Base-by-base conservation (phyloP, 2,888 invertebrate species). In the Tenthredo mesomela region DNA sequence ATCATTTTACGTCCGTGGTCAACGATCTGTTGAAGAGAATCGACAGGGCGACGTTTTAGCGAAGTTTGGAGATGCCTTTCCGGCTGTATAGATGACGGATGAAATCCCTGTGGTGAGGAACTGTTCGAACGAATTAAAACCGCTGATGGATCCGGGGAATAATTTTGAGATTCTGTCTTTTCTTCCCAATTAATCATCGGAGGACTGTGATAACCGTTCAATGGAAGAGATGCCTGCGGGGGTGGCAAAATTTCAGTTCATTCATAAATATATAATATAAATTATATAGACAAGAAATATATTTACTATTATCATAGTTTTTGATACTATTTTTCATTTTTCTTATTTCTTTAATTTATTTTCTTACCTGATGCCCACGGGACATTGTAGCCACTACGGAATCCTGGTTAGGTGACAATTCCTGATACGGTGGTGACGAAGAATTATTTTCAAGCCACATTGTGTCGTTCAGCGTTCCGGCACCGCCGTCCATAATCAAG, bases 1-100 rank as follows among this genome's bases (percentile, higher is more conserved):
- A 89, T 86, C 71, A 92, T 90, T 86, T 93, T 93, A 85, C 91
- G 91, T 75, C 92, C 92, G 78, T 91, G 88, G 84, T 92, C 92
- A 29, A 88, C 86, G 82, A 91, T 89, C 54, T 91, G 89, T 25
- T 91, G 89, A 85, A 91, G 86, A 18, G 89, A 80, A 80, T 92
- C 91, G 18, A 85, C 88, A 47, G 89, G 87, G 15, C 91, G 90
- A n/a, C 93, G 91, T 87, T 93, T 93, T 25, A 91, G 85, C n/a
- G 86, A 85, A 73, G 85, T 86, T 70, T 86, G 86, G 29, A 85
- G 84, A 80, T 88, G 71, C 15, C 67, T n/a, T 18, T 67, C 47
- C 1, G 25, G 43, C 21, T 78, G 78, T 40, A 61, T 58, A 1
- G 86, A 88, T 40, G 86, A 78, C 50, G 87, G 82, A 61, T 89